A percentile compares a stretch with the other conserved stretches of the same genome.
These are phyloP conservation scores for Archocentrus centrarchus DNA, from an alignment of 2,113 vertebrate genomes.

Conservation along the genomic window DNA sequence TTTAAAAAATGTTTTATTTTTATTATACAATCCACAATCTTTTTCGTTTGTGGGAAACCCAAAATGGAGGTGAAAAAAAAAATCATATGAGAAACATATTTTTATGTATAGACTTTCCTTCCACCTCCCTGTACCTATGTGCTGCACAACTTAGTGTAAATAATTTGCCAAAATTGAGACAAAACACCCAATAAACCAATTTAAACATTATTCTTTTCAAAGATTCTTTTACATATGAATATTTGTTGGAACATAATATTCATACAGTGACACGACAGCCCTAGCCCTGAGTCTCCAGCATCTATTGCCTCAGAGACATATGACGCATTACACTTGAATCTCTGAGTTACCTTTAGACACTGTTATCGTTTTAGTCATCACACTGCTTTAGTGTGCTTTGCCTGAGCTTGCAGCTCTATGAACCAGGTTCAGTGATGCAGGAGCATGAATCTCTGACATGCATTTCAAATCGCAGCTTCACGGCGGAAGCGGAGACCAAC, in stretches of 20 bases:
- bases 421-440: conserved; percentile 25
- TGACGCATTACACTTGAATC: not conserved
- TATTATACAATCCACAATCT: not conserved
- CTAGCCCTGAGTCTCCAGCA: not conserved
- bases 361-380: not conserved
- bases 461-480: conserved; percentile 45
- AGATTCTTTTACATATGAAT: not conserved
- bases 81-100: not conserved
- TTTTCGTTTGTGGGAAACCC: not conserved
- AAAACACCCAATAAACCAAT: not conserved
- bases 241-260: not conserved
- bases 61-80: no score
- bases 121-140: not conserved
- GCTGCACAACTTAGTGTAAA: not conserved
- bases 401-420: not conserved
- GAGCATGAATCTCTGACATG: conserved; percentile 32
- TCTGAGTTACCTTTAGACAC: not conserved
- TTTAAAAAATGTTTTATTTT: not conserved
- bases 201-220: not conserved
- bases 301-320: not conserved
- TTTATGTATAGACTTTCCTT: not conserved
- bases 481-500: not conserved
- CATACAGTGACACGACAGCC: not conserved
- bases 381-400: not conserved
- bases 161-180: not conserved